phyloP scores from a whole-genome alignment of 2,113 vertebrate genomes.

The Spheniscus mendiculus region DNA sequence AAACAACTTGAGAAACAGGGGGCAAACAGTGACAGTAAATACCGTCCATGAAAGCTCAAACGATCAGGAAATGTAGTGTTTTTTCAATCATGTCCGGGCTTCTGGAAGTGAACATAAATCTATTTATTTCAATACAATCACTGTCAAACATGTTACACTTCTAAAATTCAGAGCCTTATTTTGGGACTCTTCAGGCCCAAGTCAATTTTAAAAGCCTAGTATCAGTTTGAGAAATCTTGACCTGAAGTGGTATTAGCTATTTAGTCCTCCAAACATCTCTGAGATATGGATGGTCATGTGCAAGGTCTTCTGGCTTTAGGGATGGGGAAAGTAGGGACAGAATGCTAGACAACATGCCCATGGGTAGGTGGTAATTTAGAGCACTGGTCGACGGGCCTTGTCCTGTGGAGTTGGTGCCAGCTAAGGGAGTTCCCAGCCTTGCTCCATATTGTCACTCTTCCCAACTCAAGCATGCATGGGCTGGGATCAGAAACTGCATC shows the following conservation, averaged over 20 bases:
- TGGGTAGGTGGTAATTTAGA: neutral
- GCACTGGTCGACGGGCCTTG: fast-evolving
- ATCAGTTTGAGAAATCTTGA: neutral
- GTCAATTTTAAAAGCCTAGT: neutral
- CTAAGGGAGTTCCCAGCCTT: neutral
- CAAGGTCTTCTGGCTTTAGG: neutral
- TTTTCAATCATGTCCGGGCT: neutral
- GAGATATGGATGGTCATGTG: neutral
- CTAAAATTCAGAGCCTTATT: neutral
- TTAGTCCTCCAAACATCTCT: neutral
- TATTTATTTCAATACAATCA: neutral
- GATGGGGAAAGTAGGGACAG: neutral
- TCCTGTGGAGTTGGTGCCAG: neutral
- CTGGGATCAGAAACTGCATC: neutral
- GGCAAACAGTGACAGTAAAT: neutral
- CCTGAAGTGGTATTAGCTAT: neutral
- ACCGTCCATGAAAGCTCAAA: neutral
- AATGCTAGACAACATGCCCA: neutral
- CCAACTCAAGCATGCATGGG: neutral
- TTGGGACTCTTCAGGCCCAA: neutral
- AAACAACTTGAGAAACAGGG: neutral
- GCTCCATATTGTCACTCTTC: neutral
- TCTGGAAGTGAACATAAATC: neutral
- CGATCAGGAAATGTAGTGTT: neutral
- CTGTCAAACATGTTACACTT: neutral